These are phyloP conservation scores for Bubo blakistoni DNA, from an alignment of 2,113 vertebrate genomes.

Conservation along the genomic window DNA sequence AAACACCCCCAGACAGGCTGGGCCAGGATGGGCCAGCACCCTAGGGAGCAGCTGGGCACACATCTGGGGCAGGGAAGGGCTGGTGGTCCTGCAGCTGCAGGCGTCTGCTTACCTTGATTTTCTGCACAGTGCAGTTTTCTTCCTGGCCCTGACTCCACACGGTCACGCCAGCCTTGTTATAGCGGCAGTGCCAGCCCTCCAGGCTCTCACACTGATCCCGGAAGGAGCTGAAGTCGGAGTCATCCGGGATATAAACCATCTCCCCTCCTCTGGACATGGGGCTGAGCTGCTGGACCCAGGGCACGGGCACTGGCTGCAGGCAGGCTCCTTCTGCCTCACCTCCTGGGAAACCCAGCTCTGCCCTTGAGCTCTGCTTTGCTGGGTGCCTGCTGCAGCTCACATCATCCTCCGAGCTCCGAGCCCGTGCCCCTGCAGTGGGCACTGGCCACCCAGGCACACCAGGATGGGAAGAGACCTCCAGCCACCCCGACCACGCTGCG, in stretches of 20 bases:
- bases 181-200: slow-evolving; percentile 83
- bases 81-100: neutral
- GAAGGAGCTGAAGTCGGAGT: slow-evolving; percentile 84
- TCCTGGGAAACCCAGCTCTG: neutral
- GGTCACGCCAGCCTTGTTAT: slow-evolving; percentile 80
- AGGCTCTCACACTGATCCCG: slow-evolving; percentile 77
- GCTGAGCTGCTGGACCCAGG: neutral
- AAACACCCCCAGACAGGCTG: neutral
- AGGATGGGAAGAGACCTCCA: neutral
- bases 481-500: neutral
- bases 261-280: slow-evolving; percentile 31
- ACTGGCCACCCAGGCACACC: neutral
- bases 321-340: neutral
- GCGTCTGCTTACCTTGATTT: slow-evolving; percentile 80
- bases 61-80: neutral
- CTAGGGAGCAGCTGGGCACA: neutral
- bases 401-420: neutral
- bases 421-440: neutral
- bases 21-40: neutral
- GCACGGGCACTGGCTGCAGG: neutral
- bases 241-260: slow-evolving; percentile 82
- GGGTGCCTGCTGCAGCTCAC: neutral
- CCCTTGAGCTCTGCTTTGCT: neutral
- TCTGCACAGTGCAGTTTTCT: slow-evolving; percentile 79
- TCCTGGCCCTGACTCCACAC: slow-evolving; percentile 79